Evolutionary conservation across 1,140 invertebrate genomes (phyloP).

Genomic region (Cyclina sinensis): DNA sequence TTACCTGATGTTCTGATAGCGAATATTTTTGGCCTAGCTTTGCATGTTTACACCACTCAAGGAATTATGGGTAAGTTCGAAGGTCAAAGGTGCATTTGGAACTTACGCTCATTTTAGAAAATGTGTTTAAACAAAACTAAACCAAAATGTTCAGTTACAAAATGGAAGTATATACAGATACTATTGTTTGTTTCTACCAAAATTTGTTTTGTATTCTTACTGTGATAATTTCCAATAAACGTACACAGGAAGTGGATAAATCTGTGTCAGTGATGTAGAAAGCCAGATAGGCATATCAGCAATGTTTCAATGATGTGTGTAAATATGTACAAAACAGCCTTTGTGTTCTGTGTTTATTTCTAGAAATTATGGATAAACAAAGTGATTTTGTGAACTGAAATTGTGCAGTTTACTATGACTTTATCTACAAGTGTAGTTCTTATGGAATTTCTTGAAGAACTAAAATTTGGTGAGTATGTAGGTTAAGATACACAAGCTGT

Average conservation of each 20-base stretch:
- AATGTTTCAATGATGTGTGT: slow-evolving; percentile 45
- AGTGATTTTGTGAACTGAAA: slow-evolving; percentile 12
- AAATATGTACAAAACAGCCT: slow-evolving; percentile 56
- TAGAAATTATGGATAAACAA: slow-evolving; percentile 2
- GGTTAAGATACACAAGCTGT: neutral
- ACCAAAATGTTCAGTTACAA: neutral
- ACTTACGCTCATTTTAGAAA: slow-evolving; percentile 2
- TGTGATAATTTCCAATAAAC: slow-evolving; percentile 20
- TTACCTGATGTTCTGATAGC: slow-evolving; percentile 36
- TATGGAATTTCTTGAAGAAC: neutral
- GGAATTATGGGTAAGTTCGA: slow-evolving; percentile 60
- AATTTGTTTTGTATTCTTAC: neutral
- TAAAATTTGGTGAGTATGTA: slow-evolving; percentile 32
- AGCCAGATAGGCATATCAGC: slow-evolving; percentile 62
- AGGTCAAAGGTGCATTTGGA: slow-evolving; percentile 54
- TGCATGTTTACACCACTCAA: slow-evolving; percentile 45
- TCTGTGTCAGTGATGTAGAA: slow-evolving; percentile 44
- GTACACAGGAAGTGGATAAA: slow-evolving; percentile 42
- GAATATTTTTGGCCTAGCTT: slow-evolving; percentile 51
- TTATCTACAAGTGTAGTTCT: neutral
- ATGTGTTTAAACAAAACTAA: slow-evolving; percentile 30
- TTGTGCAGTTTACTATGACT: slow-evolving; percentile 21
- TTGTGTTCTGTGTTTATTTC: slow-evolving; percentile 37
- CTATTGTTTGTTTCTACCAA: neutral
- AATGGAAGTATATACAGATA: neutral